Percentiles rank a stretch among this genome's conserved stretches.
Evolutionary conservation across 2,113 vertebrate species (phyloP).

Genomic region (Papio anubis): DNA sequence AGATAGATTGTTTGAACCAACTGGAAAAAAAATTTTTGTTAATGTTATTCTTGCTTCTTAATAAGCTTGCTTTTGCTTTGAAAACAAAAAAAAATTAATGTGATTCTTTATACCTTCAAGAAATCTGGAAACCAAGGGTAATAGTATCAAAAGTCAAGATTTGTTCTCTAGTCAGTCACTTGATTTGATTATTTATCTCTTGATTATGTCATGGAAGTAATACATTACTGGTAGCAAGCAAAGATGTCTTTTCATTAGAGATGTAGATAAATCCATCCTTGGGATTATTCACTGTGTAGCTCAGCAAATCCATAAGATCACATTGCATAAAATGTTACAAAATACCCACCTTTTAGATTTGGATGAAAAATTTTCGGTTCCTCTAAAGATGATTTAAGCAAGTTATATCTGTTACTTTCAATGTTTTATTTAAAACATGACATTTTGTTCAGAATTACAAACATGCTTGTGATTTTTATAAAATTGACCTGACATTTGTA

Average conservation of each 20-base stretch:
- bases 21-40: neutral
- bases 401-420: neutral
- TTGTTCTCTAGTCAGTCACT: neutral
- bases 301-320: neutral
- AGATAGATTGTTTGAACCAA: neutral
- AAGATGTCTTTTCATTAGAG: neutral
- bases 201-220: neutral
- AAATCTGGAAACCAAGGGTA: neutral
- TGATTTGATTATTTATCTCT: neutral
- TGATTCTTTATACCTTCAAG: neutral
- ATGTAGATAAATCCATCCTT: neutral
- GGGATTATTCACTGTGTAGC: neutral
- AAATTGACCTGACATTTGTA: neutral
- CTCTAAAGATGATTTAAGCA: neutral
- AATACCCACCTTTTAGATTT: neutral
- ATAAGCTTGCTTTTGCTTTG: too few relatives aligned
- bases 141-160: neutral
- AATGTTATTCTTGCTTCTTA: neutral
- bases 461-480: neutral
- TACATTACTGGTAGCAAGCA: neutral
- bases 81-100: too few relatives aligned
- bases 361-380: neutral
- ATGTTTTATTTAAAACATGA: neutral
- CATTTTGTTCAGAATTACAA: neutral
- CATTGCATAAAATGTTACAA: neutral